Evolutionary conservation across 2,888 invertebrate species (phyloP).

Genomic region (Thera britannica): DNA sequence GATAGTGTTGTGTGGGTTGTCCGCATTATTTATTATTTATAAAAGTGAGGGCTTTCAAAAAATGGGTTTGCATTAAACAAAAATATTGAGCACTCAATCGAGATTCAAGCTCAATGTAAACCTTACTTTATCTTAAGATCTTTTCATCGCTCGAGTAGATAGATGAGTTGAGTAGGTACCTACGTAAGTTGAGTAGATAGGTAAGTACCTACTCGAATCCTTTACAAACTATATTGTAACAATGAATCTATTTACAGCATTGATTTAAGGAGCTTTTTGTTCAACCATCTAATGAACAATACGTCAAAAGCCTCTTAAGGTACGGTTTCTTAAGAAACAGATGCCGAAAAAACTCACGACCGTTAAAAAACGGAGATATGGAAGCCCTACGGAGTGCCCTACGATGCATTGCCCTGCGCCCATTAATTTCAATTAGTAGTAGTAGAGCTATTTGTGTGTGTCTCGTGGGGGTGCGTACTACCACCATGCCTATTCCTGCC

Average conservation of each 20-base stretch:
- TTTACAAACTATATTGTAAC: not conserved
- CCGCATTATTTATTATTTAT: too few relatives aligned
- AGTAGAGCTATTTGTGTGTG: too few relatives aligned
- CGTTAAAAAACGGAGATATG: not conserved
- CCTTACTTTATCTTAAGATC: too few relatives aligned
- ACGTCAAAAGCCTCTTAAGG: constrained; percentile 4
- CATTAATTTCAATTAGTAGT: too few relatives aligned
- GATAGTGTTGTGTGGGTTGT: too few relatives aligned
- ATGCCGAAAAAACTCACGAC: not conserved
- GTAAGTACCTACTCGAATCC: not conserved
- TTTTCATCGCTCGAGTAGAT: not conserved
- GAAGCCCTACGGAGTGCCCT: too few relatives aligned
- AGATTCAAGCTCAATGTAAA: not conserved
- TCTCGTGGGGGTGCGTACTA: too few relatives aligned
- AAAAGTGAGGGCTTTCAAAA: too few relatives aligned
- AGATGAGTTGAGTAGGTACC: not conserved
- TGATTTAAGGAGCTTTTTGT: constrained; percentile 5
- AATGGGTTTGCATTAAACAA: too few relatives aligned
- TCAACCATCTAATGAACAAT: not conserved
- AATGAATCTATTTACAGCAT: constrained; percentile 2
- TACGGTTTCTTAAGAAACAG: not conserved
- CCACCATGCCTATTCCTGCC: too few relatives aligned
- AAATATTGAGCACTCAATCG: too few relatives aligned
- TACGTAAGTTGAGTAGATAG: not conserved
- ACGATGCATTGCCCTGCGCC: too few relatives aligned